Base-by-base conservation (phyloP, 2,797 vertebrate species). In the Falco peregrinus region DNA sequence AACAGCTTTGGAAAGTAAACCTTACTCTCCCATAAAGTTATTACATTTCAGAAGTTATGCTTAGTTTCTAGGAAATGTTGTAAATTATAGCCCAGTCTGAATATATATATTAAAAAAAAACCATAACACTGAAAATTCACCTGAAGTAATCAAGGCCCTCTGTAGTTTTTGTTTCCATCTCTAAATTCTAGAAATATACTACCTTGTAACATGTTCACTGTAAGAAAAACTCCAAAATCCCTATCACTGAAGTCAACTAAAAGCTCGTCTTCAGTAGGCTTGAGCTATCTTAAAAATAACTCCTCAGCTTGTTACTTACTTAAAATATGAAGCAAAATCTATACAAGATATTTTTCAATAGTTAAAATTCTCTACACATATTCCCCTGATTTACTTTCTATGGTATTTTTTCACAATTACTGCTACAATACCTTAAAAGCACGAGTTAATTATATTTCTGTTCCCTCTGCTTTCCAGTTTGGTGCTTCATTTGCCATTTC, bases 101-200 rank as follows among this genome's bases (percentile, higher is more conserved):
- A 64, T 48, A 68, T 24, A 37, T 0, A 16, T 1, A 47, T 13
- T 24, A n/a, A 8, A 39, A 13, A 33, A 16, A 3, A 1, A 3
- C 3, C 3, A 17, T 75, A 84, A 14, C 10, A 48, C 0, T 54
- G 31, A 81, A 61, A 83, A 88, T n/a, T 8, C 26, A 35, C 3
- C 33, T 59, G 22, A 22, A 47, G 48, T 26, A 37, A 71, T 13
- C 2, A 3, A 73, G 39, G 11, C 3, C 59, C 26, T 76, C 39
- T 73, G 29, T 6, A 84, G 45, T 4, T 15, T 88, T 61, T 86
- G n/a, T 39, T 83, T 16, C 21, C 16, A 45, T 39, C 19, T 53
- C 43, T 29, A 59, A 76, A 37, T 10, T 25, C 25, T 20, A 67
- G 25, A 35, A 84, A 61, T 19, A 19, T 0, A 10, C 7, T 47